These are phyloP conservation scores for Chloromyia formosa DNA, from an alignment of 2,888 invertebrate genomes.

Conservation along the genomic window DNA sequence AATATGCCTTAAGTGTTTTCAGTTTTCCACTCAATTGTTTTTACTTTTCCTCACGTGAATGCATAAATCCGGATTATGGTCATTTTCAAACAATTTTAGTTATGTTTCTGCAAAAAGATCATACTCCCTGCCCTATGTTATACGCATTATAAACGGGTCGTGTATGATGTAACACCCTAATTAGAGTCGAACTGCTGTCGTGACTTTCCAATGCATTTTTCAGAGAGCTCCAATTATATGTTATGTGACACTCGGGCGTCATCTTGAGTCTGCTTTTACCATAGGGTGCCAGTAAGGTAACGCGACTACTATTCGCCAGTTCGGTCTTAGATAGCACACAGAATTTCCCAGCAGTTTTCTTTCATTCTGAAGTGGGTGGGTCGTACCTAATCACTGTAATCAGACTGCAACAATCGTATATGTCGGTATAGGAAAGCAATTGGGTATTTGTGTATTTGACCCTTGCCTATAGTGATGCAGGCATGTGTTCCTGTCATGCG, in stretches of 20 bases:
- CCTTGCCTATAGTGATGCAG: neutral
- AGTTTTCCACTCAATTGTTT: slow-evolving; percentile 36
- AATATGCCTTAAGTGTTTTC: neutral
- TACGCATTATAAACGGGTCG: neutral
- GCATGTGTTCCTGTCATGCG: slow-evolving; percentile 4
- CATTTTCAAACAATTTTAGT: slow-evolving; percentile 39
- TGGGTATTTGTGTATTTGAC: too few relatives aligned
- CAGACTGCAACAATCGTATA: slow-evolving; percentile 20
- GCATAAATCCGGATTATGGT: slow-evolving; percentile 47
- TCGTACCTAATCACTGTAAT: slow-evolving; percentile 38
- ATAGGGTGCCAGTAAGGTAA: too few relatives aligned
- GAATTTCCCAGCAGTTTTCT: too few relatives aligned
- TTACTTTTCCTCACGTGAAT: slow-evolving; percentile 43
- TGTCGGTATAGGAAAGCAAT: too few relatives aligned
- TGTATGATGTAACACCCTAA: slow-evolving; percentile 19
- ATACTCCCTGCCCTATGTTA: neutral
- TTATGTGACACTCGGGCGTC: neutral
- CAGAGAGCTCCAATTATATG: neutral
- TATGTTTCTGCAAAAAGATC: neutral
- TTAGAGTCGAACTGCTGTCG: neutral
- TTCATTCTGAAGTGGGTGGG: slow-evolving; percentile 16
- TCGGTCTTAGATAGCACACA: too few relatives aligned
- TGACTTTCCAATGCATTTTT: neutral
- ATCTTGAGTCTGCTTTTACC: neutral
- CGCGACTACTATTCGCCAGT: too few relatives aligned